Evolutionary conservation across 2,888 invertebrate genomes (phyloP).

Genomic region (Ectemnius cavifrons): DNA sequence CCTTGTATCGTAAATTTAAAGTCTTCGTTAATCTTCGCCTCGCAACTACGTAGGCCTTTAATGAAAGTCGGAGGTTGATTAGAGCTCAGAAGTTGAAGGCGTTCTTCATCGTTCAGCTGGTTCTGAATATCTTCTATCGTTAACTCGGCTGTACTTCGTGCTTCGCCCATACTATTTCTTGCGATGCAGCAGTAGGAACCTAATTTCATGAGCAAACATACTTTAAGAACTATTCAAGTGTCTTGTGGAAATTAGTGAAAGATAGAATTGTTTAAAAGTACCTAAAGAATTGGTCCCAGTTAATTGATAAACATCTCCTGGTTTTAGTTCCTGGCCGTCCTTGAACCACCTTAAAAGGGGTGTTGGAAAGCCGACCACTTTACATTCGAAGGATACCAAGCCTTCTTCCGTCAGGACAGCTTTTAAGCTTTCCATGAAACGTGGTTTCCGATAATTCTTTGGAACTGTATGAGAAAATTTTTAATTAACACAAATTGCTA

Average conservation of each 20-base stretch:
- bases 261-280: slow-evolving; percentile 50
- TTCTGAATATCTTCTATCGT: slow-evolving; percentile 95
- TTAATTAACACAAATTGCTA: not conserved
- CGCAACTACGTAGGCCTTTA: slow-evolving; percentile 88
- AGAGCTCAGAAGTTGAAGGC: slow-evolving; percentile 85
- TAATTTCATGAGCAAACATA: slow-evolving; percentile 36
- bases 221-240: not conserved
- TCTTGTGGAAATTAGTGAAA: slow-evolving; percentile 17
- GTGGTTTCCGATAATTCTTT: slow-evolving; percentile 92
- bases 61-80: slow-evolving; percentile 92
- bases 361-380: slow-evolving; percentile 94
- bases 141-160: slow-evolving; percentile 90
- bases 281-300: slow-evolving; percentile 93
- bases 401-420: slow-evolving; percentile 95
- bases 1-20: slow-evolving; percentile 90
- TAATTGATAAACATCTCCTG: slow-evolving; percentile 94
- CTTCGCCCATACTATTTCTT: slow-evolving; percentile 93
- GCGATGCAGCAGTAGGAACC: slow-evolving; percentile 94
- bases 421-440: slow-evolving; percentile 93
- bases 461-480: slow-evolving; percentile 83
- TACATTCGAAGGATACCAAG: slow-evolving; percentile 94
- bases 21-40: slow-evolving; percentile 90
- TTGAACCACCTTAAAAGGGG: slow-evolving; percentile 94
- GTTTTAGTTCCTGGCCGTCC: slow-evolving; percentile 93
- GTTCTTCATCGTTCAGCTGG: slow-evolving; percentile 92